These are phyloP conservation scores for Brachypalpus laphriformis DNA, from an alignment of 2,888 invertebrate species.

Conservation along the genomic window DNA sequence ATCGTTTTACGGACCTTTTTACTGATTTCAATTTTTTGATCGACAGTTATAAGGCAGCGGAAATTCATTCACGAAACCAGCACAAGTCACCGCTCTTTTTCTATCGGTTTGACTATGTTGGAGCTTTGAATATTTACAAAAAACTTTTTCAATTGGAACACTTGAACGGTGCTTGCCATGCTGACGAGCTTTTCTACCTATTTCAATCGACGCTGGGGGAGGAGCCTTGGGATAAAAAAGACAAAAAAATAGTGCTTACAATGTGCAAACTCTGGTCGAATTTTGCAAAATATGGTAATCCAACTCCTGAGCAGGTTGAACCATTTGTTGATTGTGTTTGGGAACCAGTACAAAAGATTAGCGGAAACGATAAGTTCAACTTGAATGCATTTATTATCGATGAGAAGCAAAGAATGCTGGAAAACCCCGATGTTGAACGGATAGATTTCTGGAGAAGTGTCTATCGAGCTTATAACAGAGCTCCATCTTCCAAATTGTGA, in stretches of 20 bases:
- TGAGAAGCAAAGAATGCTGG: constrained; percentile 77
- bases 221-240: constrained; percentile 70
- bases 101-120: constrained; percentile 85
- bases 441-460: constrained; percentile 80
- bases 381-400: constrained; percentile 80
- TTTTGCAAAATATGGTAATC: constrained; percentile 85
- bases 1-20: constrained; percentile 83
- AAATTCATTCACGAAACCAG: constrained; percentile 78
- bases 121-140: constrained; percentile 84
- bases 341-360: constrained; percentile 76
- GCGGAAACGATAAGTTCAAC: constrained; percentile 65
- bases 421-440: constrained; percentile 79
- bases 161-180: constrained; percentile 85
- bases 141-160: constrained; percentile 82
- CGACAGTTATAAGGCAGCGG: constrained; percentile 77
- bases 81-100: constrained; percentile 83
- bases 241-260: constrained; percentile 81
- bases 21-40: constrained; percentile 83
- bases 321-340: constrained; percentile 75
- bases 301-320: constrained; percentile 77
- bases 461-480: constrained; percentile 78
- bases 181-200: constrained; percentile 86
- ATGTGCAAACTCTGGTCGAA: constrained; percentile 86
- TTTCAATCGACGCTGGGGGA: constrained; percentile 81
- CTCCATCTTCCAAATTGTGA: constrained; percentile 12